Percentiles rank a stretch among this genome's conserved stretches.
Conservation (phyloP, 2,113 vertebrate genomes). For the Percina caprodes region DNA sequence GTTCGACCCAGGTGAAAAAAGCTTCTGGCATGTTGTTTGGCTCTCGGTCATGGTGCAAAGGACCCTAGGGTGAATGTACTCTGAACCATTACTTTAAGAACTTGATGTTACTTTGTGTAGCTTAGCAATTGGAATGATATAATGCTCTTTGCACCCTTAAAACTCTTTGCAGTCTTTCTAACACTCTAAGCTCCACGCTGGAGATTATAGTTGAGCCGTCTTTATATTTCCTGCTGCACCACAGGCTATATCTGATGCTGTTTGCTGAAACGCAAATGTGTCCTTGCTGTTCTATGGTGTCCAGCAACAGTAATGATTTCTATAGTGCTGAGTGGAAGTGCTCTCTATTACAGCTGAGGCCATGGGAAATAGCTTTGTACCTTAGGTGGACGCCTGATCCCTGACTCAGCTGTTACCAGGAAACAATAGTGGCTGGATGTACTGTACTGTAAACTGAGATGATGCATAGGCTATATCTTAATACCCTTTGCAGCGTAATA, state of each 20-base stretch:
- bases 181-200: not conserved
- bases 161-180: not conserved
- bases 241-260: not conserved
- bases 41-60: no score
- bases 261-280: conserved; percentile 23
- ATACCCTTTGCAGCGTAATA: not conserved
- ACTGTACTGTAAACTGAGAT: conserved; percentile 26
- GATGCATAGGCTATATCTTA: conserved; percentile 14
- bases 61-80: no score
- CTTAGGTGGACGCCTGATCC: conserved; percentile 21
- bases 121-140: not conserved
- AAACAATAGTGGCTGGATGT: conserved; percentile 53
- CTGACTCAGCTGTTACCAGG: conserved; percentile 60
- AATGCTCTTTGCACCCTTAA: not conserved
- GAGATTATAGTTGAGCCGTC: not conserved
- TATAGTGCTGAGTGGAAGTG: conserved; percentile 46
- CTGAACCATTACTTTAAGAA: no score
- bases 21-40: no score
- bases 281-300: conserved; percentile 6
- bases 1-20: no score
- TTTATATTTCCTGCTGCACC: conserved; percentile 6
- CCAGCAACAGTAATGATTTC: conserved; percentile 36
- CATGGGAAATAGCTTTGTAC: conserved; percentile 52
- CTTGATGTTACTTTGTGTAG: not conserved
- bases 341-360: conserved; percentile 55